Evolutionary conservation across 2,113 vertebrate genomes (phyloP).

Genomic region (Xenopus tropicalis): UCB_Xtro_10.0 CM004451.2:65080001-65080500

Average conservation of each 20-base stretch:
- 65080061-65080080: background rate
- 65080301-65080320: too few species aligned
- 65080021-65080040: background rate
- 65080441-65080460: too few species aligned
- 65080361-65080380: too few species aligned
- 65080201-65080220: constrained; percentile 29
- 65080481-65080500: too few species aligned
- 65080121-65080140: constrained; percentile 44
- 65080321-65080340: too few species aligned
- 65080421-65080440: too few species aligned
- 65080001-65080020: too few species aligned
- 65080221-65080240: background rate
- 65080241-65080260: background rate
- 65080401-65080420: too few species aligned
- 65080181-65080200: constrained; percentile 31
- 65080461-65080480: too few species aligned
- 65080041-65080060: background rate
- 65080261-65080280: background rate
- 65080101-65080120: background rate
- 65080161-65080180: constrained; percentile 7
- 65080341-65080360: too few species aligned
- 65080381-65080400: too few species aligned
- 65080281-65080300: background rate
- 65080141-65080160: constrained; percentile 37
- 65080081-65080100: too few species aligned